Conservation (phyloP, 1,140 invertebrate genomes). For the Capitella teleta region DNA sequence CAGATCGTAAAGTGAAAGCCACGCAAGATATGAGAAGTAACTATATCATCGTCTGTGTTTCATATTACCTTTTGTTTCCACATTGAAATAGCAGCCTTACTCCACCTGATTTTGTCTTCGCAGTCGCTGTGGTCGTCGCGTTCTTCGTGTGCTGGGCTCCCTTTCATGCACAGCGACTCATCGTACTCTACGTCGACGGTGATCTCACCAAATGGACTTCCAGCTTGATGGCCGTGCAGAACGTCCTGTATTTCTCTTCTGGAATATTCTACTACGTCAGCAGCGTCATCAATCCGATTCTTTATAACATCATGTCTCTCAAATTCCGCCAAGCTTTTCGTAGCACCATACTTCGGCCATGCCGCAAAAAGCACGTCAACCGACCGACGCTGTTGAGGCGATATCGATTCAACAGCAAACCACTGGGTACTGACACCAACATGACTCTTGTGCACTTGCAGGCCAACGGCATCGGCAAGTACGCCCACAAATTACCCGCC, state of each 20-base stretch:
- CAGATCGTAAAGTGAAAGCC: neutral
- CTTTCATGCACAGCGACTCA: constrained; percentile 75
- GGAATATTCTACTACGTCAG: constrained; percentile 70
- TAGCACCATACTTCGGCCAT: constrained; percentile 18
- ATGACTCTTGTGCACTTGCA: neutral
- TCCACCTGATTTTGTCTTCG: constrained; percentile 17
- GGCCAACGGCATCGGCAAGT: neutral
- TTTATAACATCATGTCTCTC: constrained; percentile 83
- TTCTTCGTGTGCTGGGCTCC: constrained; percentile 91
- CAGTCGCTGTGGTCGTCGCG: constrained; percentile 81
- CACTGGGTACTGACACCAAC: neutral
- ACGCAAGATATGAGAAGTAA: neutral
- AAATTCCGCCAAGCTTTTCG: constrained; percentile 71
- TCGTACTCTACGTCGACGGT: constrained; percentile 69
- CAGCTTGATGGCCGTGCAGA: constrained; percentile 34
- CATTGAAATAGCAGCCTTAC: neutral
- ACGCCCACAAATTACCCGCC: constrained; percentile 2
- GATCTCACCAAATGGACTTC: too few species aligned
- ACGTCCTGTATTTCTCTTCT: constrained; percentile 16
- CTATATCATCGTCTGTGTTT: neutral
- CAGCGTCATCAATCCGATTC: constrained; percentile 76
- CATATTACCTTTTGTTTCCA: neutral
- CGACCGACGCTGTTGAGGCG: neutral
- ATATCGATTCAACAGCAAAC: neutral
- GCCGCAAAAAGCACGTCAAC: constrained; percentile 2